These are phyloP conservation scores for Hemistola chrysoprasaria DNA, from an alignment of 2,888 invertebrate genomes.

Conservation along the genomic window DNA sequence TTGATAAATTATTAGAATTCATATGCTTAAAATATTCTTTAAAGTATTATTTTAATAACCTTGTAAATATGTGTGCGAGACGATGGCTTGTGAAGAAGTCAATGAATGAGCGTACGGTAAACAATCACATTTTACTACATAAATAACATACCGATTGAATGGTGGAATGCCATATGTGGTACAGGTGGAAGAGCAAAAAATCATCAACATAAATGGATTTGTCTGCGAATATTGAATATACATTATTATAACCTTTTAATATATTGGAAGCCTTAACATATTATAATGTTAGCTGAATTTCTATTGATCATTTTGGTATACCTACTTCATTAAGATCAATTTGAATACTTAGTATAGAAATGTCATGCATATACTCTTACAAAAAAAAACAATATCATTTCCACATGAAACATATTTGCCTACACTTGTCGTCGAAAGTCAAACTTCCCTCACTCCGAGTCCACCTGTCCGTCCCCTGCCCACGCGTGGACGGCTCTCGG, in stretches of 20 bases:
- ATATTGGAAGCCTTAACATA: too few species aligned
- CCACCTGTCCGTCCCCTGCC: constrained; percentile 6
- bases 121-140: constrained; percentile 2
- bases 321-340: too few species aligned
- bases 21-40: too few species aligned
- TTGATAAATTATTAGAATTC: too few species aligned
- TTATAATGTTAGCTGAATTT: too few species aligned
- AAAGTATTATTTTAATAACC: too few species aligned
- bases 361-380: too few species aligned
- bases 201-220: constrained; percentile 5
- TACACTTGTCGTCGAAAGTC: background rate
- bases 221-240: background rate
- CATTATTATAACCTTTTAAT: too few species aligned
- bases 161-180: constrained; percentile 2
- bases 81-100: background rate
- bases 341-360: too few species aligned
- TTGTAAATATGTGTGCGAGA: background rate
- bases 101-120: constrained; percentile 3
- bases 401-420: too few species aligned
- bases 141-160: constrained; percentile 10
- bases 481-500: constrained; percentile 15
- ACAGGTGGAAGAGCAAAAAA: constrained; percentile 5
- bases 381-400: too few species aligned
- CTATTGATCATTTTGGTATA: too few species aligned
- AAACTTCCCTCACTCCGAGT: constrained; percentile 2